These are phyloP conservation scores for Clupea harengus DNA, from an alignment of 2,113 vertebrate species.

Conservation along the genomic window DNA sequence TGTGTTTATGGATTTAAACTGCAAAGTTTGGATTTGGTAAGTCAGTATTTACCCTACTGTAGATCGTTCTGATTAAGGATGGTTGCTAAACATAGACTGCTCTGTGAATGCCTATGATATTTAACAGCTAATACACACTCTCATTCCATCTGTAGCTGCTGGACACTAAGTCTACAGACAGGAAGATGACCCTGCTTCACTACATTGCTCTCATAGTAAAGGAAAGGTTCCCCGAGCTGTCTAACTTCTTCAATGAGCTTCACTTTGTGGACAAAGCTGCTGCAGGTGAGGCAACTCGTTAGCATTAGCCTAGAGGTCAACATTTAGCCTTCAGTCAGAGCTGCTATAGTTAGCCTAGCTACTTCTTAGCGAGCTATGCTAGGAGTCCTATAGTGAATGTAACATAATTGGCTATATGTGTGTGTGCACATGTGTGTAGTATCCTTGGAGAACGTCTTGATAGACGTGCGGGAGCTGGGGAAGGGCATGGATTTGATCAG, in stretches of 20 bases:
- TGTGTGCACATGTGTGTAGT: conserved; percentile 67
- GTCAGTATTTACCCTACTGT: conserved; percentile 16
- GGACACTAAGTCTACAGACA: conserved; percentile 97
- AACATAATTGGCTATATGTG: background rate
- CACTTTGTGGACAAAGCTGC: conserved; percentile 97
- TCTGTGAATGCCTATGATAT: background rate
- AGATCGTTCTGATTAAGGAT: background rate
- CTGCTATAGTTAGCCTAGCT: background rate
- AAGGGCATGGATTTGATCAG: conserved; percentile 94
- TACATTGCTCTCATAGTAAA: conserved; percentile 92
- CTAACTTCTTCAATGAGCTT: conserved; percentile 89
- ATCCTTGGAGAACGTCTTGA: conserved; percentile 92
- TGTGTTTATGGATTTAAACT: conserved; percentile 94
- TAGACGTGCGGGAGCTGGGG: conserved; percentile 92
- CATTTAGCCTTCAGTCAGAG: background rate
- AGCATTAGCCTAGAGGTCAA: background rate
- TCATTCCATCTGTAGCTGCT: conserved; percentile 73
- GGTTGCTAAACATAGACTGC: background rate
- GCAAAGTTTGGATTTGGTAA: conserved; percentile 84
- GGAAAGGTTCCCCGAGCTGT: conserved; percentile 90
- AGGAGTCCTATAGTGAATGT: background rate
- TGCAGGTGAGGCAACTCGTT: conserved; percentile 73
- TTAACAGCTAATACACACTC: background rate
- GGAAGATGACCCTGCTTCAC: conserved; percentile 92
- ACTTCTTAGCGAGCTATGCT: background rate